A percentile compares a stretch with the other conserved stretches of the same genome.
phyloP scores from a whole-genome alignment of 2,888 invertebrate genomes.

The Boloria euphrosyne region DNA sequence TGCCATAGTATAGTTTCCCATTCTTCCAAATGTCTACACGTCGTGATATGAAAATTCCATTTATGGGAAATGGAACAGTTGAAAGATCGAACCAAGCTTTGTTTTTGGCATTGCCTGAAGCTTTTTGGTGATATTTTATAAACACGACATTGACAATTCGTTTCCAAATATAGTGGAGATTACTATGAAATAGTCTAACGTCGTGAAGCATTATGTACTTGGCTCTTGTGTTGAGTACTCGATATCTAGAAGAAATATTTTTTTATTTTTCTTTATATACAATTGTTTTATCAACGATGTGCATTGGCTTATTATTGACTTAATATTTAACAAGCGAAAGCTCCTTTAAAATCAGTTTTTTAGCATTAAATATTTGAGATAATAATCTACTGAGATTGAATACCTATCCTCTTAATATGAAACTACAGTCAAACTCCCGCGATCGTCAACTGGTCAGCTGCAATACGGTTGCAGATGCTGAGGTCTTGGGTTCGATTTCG shows the following conservation, averaged over 20 bases:
- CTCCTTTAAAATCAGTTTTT: too few relatives aligned
- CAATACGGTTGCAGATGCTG: too few relatives aligned
- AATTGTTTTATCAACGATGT: neutral
- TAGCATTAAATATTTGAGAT: too few relatives aligned
- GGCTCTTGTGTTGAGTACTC: constrained; percentile 86
- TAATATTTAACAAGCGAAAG: neutral
- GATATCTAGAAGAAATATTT: constrained; percentile 72
- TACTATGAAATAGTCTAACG: constrained; percentile 84
- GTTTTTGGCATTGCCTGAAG: constrained; percentile 47
- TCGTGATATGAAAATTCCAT: constrained; percentile 80
- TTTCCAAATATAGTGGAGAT: constrained; percentile 89
- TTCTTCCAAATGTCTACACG: constrained; percentile 86
- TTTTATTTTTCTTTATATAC: neutral
- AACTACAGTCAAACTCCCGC: too few relatives aligned
- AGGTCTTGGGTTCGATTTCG: too few relatives aligned
- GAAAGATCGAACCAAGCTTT: constrained; percentile 86
- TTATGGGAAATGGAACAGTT: constrained; percentile 86
- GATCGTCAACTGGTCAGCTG: too few relatives aligned
- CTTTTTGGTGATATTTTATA: constrained; percentile 79
- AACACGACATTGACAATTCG: constrained; percentile 89
- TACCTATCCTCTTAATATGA: too few relatives aligned
- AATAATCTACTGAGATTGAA: too few relatives aligned
- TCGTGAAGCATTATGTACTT: constrained; percentile 88
- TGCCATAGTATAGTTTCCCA: constrained; percentile 81
- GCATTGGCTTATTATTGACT: neutral